Conservation (phyloP, 2,888 invertebrate species). For the Teleiodes luculella region DNA sequence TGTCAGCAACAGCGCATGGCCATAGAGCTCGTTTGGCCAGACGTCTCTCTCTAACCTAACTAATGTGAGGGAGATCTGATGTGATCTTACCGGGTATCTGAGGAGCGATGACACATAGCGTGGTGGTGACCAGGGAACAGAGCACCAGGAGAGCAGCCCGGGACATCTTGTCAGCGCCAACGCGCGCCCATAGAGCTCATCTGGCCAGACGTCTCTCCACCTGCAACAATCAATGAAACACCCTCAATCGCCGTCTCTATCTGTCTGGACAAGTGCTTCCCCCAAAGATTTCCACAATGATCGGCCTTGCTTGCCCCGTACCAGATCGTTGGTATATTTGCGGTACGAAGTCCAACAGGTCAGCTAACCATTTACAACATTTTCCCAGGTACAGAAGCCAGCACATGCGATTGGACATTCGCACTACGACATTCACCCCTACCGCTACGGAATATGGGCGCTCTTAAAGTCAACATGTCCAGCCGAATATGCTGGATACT, state of each 20-base stretch:
- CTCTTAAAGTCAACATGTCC: too few species aligned
- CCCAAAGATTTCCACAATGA: too few species aligned
- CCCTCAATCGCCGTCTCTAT: not conserved
- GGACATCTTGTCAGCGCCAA: constrained; percentile 63
- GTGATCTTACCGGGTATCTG: constrained; percentile 54
- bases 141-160: constrained; percentile 62
- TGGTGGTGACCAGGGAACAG: constrained; percentile 62
- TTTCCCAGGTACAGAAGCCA: too few species aligned
- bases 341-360: too few species aligned
- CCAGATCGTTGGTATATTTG: too few species aligned
- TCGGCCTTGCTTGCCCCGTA: too few species aligned
- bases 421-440: too few species aligned
- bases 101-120: constrained; percentile 68
- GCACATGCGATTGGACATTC: too few species aligned
- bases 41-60: constrained; percentile 20
- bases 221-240: constrained; percentile 36
- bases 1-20: constrained; percentile 52
- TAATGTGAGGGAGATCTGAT: not conserved
- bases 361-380: too few species aligned
- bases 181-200: constrained; percentile 61
- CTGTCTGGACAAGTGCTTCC: too few species aligned
- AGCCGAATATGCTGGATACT: too few species aligned
- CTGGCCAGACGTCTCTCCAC: constrained; percentile 42
- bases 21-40: constrained; percentile 60
- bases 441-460: too few species aligned